phyloP scores from a whole-genome alignment of 2,113 vertebrate species.

The Geococcyx californianus region DNA sequence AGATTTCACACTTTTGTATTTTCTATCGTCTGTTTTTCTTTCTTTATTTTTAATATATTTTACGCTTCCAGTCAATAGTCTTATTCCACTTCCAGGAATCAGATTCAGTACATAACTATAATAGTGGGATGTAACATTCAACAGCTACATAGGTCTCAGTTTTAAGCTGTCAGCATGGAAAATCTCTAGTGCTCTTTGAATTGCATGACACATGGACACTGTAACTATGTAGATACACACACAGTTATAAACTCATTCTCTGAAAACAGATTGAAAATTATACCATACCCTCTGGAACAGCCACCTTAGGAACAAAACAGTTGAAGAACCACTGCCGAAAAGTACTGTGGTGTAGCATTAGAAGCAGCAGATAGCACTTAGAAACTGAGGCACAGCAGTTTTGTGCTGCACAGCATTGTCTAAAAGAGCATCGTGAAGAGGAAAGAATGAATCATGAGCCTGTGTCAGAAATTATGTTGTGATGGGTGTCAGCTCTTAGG shows the following conservation, averaged over 20 bases:
- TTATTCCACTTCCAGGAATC: neutral
- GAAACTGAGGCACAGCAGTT: neutral
- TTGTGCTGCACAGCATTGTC: neutral
- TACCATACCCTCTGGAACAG: neutral
- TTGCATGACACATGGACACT: neutral
- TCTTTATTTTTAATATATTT: neutral
- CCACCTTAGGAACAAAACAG: neutral
- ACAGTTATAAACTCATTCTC: neutral
- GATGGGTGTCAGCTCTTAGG: conserved; percentile 1
- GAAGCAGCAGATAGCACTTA: neutral
- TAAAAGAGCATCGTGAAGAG: neutral
- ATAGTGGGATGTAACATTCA: neutral
- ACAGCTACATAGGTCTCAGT: neutral
- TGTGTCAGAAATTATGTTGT: neutral
- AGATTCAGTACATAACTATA: neutral
- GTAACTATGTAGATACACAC: neutral
- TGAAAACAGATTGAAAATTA: neutral
- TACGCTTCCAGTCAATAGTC: neutral
- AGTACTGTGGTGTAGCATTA: neutral
- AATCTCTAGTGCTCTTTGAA: neutral
- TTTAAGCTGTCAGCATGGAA: neutral
- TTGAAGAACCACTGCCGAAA: neutral
- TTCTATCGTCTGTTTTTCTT: rapidly evolving
- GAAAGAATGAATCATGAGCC: neutral
- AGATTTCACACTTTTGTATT: neutral